Evolutionary conservation across 2,888 invertebrate species (phyloP).

Genomic region (Hemaris fuciformis): DNA sequence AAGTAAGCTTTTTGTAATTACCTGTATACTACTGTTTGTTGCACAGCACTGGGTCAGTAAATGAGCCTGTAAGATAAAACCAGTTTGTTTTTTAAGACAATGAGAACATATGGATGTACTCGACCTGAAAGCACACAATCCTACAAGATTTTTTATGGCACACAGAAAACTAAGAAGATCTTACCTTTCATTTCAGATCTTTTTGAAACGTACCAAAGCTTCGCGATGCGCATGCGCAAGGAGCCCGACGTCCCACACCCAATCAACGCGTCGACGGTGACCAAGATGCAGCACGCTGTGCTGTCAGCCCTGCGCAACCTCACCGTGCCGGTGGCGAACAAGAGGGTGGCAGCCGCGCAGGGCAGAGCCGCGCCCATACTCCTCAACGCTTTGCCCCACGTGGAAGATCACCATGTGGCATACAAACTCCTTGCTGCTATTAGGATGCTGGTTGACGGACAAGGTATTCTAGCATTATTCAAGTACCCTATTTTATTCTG

Average conservation of each 20-base stretch:
- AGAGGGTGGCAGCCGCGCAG: conserved; percentile 85
- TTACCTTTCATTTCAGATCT: conserved; percentile 47
- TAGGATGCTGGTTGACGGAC: conserved; percentile 92
- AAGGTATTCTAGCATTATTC: conserved; percentile 76
- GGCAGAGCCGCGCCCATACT: conserved; percentile 80
- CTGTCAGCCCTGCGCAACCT: conserved; percentile 90
- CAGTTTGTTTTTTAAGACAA: too few relatives aligned
- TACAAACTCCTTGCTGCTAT: conserved; percentile 93
- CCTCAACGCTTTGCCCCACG: conserved; percentile 85
- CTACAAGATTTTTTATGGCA: not conserved
- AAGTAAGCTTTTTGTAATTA: too few relatives aligned
- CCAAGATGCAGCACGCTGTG: conserved; percentile 85
- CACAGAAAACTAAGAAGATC: not conserved
- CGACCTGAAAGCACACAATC: not conserved
- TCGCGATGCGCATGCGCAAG: conserved; percentile 35
- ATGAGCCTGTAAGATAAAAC: too few relatives aligned
- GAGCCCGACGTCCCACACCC: conserved; percentile 35
- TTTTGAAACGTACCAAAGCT: conserved; percentile 57
- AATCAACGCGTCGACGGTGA: conserved; percentile 39
- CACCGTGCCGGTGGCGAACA: conserved; percentile 88
- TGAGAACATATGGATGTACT: too few relatives aligned
- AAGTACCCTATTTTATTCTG: not conserved
- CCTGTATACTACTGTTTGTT: too few relatives aligned
- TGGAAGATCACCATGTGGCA: conserved; percentile 89
- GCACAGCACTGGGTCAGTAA: too few relatives aligned